Evolutionary conservation across 2,113 vertebrate genomes (phyloP).

Genomic region (Leptosomus discolor): DNA sequence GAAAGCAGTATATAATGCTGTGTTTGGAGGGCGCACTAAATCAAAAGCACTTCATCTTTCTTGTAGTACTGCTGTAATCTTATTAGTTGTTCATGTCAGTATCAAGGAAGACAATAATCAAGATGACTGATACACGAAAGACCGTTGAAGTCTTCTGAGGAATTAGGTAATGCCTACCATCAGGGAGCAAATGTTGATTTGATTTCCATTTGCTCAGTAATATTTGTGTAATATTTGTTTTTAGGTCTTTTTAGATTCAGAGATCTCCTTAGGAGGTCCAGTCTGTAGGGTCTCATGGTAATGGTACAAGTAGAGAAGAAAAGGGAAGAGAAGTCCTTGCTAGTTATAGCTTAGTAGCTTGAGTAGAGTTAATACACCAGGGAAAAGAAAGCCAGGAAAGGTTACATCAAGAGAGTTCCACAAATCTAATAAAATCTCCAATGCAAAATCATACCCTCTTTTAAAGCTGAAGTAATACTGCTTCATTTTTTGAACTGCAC

Average conservation of each 20-base stretch:
- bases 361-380: neutral
- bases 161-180: neutral
- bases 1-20: neutral
- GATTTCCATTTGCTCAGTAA: slow-evolving; percentile 47
- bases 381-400: slow-evolving; percentile 25
- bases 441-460: neutral
- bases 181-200: neutral
- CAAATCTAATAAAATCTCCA: neutral
- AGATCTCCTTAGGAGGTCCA: neutral
- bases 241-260: neutral
- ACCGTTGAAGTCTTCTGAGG: neutral
- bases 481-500: neutral
- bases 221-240: neutral
- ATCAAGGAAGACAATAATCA: neutral
- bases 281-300: neutral
- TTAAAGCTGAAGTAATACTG: neutral
- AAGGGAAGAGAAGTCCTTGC: neutral
- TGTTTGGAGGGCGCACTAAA: neutral
- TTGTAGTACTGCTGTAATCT: neutral
- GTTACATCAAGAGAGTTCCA: neutral
- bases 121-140: neutral
- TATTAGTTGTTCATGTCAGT: neutral
- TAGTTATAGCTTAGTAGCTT: neutral
- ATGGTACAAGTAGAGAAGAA: neutral
- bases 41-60: neutral